phyloP scores from a whole-genome alignment of 2,113 vertebrate species.

The Azemiops feae region DNA sequence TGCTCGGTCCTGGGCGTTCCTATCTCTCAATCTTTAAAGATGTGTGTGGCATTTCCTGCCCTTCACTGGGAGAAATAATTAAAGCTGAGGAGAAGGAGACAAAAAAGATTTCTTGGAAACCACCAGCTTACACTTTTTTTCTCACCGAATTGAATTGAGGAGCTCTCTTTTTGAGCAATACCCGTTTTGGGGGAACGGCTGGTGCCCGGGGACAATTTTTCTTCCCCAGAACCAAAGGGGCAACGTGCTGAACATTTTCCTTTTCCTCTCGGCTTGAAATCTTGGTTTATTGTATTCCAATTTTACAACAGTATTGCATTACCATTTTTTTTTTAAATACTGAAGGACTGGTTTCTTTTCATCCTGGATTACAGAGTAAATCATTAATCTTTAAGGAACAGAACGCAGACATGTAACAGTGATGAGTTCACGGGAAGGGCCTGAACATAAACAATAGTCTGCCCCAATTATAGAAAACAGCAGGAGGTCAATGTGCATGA shows the following conservation, averaged over 20 bases:
- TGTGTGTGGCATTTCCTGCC: background rate
- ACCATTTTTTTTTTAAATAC: conserved; percentile 17
- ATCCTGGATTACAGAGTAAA: conserved; percentile 45
- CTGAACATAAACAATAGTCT: conserved; percentile 18
- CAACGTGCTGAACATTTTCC: conserved; percentile 17
- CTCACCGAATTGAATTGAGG: background rate
- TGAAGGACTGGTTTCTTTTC: conserved; percentile 47
- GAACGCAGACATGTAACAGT: conserved; percentile 39
- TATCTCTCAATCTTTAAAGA: background rate
- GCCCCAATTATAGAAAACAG: conserved; percentile 35
- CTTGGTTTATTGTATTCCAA: background rate
- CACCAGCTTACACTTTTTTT: background rate
- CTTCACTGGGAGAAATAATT: background rate
- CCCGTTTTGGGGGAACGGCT: conserved; percentile 1
- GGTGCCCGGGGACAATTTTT: background rate
- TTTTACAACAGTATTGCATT: conserved; percentile 43
- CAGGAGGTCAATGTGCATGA: conserved; percentile 49
- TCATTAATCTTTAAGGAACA: conserved; percentile 40
- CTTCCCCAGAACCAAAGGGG: conserved; percentile 46
- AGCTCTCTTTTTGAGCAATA: background rate
- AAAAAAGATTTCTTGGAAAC: background rate
- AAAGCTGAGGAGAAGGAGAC: background rate
- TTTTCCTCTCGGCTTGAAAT: conserved; percentile 30
- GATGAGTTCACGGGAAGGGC: conserved; percentile 31
- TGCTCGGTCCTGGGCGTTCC: background rate